phyloP scores from a whole-genome alignment of 2,113 vertebrate species.

The Poeciliopsis occidentalis region DNA sequence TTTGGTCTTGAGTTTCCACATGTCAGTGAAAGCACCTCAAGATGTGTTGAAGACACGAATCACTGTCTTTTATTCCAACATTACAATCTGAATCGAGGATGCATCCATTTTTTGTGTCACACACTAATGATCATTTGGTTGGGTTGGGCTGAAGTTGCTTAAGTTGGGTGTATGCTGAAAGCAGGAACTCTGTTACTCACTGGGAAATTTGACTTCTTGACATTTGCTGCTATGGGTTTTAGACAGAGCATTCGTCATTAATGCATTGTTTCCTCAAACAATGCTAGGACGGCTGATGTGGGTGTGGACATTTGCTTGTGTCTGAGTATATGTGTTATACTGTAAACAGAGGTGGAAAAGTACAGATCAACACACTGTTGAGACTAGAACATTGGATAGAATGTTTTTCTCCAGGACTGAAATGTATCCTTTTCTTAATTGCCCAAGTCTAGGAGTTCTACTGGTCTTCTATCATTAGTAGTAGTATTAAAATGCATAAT shows the following conservation, averaged over 20 bases:
- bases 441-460: constrained; percentile 31
- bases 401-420: constrained; percentile 37
- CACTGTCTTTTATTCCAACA: constrained; percentile 57
- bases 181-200: constrained; percentile 59
- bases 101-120: constrained; percentile 36
- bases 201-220: constrained; percentile 57
- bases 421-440: constrained; percentile 35
- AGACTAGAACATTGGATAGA: constrained; percentile 9
- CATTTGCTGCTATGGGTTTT: constrained; percentile 87
- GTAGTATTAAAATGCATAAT: constrained; percentile 54
- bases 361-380: constrained; percentile 47
- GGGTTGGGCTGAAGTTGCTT: constrained; percentile 39
- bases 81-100: constrained; percentile 21
- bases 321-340: constrained; percentile 21
- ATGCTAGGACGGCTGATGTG: constrained; percentile 48
- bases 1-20: constrained; percentile 38
- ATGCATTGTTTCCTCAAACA: constrained; percentile 38
- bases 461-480: constrained; percentile 59
- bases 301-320: constrained; percentile 40
- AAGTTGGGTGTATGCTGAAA: constrained; percentile 39
- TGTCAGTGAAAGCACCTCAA: constrained; percentile 55
- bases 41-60: constrained; percentile 51
- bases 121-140: constrained; percentile 38
- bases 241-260: constrained; percentile 63
- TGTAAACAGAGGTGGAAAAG: constrained; percentile 39